Evolutionary conservation across 2,113 vertebrate species (phyloP).

Genomic region (Clarias batrachus): DNA sequence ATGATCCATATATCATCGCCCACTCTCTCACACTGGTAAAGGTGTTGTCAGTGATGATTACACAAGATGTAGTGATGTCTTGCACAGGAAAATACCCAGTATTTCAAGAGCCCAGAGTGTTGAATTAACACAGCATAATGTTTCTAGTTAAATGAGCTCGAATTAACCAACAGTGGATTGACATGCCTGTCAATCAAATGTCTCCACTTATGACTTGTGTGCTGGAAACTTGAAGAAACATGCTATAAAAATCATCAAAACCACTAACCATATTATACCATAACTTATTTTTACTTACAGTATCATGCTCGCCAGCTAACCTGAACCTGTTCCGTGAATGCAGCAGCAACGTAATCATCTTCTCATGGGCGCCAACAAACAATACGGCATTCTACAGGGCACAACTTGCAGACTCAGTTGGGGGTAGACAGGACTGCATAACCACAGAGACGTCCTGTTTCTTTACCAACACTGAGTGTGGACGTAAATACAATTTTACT

Average conservation of each 20-base stretch:
- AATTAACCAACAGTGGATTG: too few species aligned
- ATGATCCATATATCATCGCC: background rate
- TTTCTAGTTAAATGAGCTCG: too few species aligned
- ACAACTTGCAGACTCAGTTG: conserved; percentile 59
- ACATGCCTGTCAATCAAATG: background rate
- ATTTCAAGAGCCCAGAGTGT: too few species aligned
- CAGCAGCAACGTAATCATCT: conserved; percentile 66
- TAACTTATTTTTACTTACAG: conserved; percentile 56
- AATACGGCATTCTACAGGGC: conserved; percentile 62
- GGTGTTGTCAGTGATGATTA: background rate
- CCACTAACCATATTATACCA: background rate
- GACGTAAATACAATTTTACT: conserved; percentile 66
- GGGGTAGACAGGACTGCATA: conserved; percentile 61
- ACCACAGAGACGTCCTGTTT: conserved; percentile 69
- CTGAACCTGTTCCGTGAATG: conserved; percentile 65
- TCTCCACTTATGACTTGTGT: background rate
- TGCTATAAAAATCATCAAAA: background rate
- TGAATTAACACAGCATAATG: too few species aligned
- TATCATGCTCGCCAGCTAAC: conserved; percentile 67
- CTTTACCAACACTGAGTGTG: conserved; percentile 70
- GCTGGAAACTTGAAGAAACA: background rate
- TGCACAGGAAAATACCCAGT: background rate
- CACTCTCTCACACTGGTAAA: background rate
- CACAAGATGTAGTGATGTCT: background rate
- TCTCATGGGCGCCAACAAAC: conserved; percentile 67